Evolutionary conservation across 2,888 invertebrate species (phyloP).

Genomic region (Deilephila elpenor): DNA sequence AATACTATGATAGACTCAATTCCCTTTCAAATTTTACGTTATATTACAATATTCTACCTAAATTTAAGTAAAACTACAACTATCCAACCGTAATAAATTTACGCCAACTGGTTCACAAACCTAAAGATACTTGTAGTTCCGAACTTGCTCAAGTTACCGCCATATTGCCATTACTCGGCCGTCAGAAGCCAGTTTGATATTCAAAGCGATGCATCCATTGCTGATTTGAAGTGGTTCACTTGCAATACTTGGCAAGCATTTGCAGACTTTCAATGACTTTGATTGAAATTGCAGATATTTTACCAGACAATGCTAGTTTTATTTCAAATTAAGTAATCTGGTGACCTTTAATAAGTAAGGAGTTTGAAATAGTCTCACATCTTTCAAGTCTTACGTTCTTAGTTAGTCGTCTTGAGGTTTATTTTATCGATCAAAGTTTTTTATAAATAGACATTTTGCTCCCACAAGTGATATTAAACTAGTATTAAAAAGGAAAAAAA

Average conservation of each 20-base stretch:
- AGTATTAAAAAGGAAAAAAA: no score
- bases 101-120: not conserved
- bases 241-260: not conserved
- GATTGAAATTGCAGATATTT: not conserved
- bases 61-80: not conserved
- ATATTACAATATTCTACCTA: not conserved
- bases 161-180: not conserved
- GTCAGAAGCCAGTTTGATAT: constrained; percentile 7
- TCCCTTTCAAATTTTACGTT: not conserved
- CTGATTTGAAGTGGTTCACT: not conserved
- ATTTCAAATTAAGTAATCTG: no score
- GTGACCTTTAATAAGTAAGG: no score
- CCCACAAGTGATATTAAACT: no score
- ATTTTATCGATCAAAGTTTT: no score
- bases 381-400: no score
- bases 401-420: no score
- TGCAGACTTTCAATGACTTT: not conserved
- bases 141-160: not conserved
- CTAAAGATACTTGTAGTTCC: not conserved
- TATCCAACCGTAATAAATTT: constrained; percentile 9
- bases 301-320: no score
- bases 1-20: not conserved
- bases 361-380: no score
- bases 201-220: not conserved
- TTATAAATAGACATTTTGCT: no score